These are phyloP conservation scores for Taenaris catops DNA, from an alignment of 2,888 invertebrate species.

Conservation along the genomic window DNA sequence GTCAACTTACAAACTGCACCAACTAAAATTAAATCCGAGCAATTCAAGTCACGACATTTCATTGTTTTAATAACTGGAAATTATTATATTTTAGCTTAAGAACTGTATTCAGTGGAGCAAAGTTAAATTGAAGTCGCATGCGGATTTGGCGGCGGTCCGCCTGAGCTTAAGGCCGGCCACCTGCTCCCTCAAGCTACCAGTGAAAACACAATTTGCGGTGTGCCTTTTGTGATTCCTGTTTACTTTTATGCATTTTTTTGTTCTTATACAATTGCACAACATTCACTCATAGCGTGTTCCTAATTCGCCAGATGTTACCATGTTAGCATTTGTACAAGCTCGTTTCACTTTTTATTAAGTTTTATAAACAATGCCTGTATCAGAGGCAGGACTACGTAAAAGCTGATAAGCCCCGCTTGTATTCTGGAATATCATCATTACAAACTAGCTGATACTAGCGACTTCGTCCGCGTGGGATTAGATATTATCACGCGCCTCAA, in stretches of 20 bases:
- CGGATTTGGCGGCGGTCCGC: slow-evolving; percentile 60
- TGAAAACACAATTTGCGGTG: slow-evolving; percentile 68
- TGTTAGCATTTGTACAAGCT: too few relatives aligned
- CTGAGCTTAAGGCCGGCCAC: slow-evolving; percentile 61
- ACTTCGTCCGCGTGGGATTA: too few relatives aligned
- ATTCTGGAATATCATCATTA: too few relatives aligned
- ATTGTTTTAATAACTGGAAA: slow-evolving; percentile 25
- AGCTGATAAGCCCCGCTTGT: too few relatives aligned
- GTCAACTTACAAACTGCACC: slow-evolving; percentile 14
- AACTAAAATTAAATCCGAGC: slow-evolving; percentile 18
- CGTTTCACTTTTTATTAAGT: too few relatives aligned
- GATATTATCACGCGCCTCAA: too few relatives aligned
- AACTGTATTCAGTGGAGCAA: slow-evolving; percentile 64
- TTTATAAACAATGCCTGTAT: too few relatives aligned
- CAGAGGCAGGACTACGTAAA: too few relatives aligned
- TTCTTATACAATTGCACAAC: slow-evolving; percentile 33
- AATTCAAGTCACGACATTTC: slow-evolving; percentile 17
- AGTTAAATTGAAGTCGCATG: slow-evolving; percentile 75
- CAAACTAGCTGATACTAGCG: too few relatives aligned
- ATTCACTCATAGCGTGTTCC: slow-evolving; percentile 28
- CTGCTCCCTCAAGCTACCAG: slow-evolving; percentile 52
- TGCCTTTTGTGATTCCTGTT: slow-evolving; percentile 57
- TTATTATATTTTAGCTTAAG: slow-evolving; percentile 49
- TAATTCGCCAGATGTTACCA: slow-evolving; percentile 30
- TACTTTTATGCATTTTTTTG: slow-evolving; percentile 59